Conservation (phyloP, 2,113 vertebrate genomes). For the Eleginops maclovinus region DNA sequence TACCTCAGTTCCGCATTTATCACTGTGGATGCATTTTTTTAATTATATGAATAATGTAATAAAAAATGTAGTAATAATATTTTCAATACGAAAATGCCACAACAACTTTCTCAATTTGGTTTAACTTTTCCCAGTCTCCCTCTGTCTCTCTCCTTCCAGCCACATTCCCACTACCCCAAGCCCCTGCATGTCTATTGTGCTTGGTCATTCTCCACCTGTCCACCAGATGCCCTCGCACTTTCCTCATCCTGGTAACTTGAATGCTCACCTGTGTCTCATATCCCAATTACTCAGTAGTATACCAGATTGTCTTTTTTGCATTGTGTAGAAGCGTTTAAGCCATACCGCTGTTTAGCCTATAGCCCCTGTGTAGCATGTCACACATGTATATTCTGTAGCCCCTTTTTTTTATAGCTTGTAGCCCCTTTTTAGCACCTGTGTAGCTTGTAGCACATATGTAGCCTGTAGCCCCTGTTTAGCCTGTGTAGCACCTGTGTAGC, state of each 20-base stretch:
- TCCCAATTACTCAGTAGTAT: not conserved
- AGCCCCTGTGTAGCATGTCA: too few relatives aligned
- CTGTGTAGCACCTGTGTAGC: not conserved
- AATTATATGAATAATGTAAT: constrained; percentile 20
- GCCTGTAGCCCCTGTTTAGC: too few relatives aligned
- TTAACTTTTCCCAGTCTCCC: not conserved
- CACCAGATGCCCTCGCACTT: not conserved
- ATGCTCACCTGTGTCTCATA: not conserved
- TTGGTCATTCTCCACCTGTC: not conserved
- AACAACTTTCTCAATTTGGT: not conserved
- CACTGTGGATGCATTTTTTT: constrained; percentile 16
- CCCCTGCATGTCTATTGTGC: not conserved
- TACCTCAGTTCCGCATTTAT: constrained; percentile 4
- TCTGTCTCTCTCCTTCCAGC: not conserved
- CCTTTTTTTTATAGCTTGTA: too few relatives aligned
- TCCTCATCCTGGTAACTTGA: not conserved
- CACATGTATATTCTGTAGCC: too few relatives aligned
- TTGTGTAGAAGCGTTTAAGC: not conserved
- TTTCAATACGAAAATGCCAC: not conserved
- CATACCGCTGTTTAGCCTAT: not conserved
- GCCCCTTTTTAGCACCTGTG: too few relatives aligned
- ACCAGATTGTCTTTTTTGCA: not conserved
- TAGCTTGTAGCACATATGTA: too few relatives aligned
- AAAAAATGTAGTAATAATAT: too few relatives aligned
- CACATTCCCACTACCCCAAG: not conserved